Percentiles rank a stretch among this genome's conserved stretches.
Conservation (phyloP, 2,797 vertebrate genomes). For the Oreochromis mossambicus region DNA sequence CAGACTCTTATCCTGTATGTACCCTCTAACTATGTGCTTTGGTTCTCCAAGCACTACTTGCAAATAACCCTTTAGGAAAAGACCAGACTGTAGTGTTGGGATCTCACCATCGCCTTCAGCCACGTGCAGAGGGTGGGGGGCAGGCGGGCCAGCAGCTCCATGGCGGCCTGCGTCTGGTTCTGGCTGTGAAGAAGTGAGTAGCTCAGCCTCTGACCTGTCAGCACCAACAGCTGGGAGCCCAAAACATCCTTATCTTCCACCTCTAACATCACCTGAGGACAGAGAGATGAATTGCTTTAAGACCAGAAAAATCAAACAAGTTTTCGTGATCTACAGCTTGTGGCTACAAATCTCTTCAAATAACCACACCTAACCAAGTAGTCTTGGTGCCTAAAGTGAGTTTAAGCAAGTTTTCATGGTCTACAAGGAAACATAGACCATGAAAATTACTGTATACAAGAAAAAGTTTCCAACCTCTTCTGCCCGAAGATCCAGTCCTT, state of each 20-base stretch:
- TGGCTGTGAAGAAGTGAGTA: constrained; percentile 85
- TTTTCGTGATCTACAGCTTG: background rate
- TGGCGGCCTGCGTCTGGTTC: constrained; percentile 81
- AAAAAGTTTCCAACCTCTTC: constrained; percentile 81
- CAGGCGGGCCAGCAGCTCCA: constrained; percentile 90
- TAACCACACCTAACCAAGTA: background rate
- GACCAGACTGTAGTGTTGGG: background rate
- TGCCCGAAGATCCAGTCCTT: constrained; percentile 86
- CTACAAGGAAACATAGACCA: background rate
- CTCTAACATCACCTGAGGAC: constrained; percentile 84
- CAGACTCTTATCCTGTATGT: background rate
- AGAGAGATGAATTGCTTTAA: background rate
- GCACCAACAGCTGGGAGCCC: constrained; percentile 90
- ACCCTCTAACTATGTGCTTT: background rate
- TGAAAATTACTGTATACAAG: too few species aligned
- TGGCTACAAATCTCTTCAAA: constrained; percentile 56
- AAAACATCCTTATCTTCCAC: constrained; percentile 94
- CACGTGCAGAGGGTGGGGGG: constrained; percentile 95
- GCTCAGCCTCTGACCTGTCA: constrained; percentile 91
- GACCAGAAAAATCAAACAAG: background rate
- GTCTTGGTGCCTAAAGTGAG: background rate
- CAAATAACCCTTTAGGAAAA: background rate
- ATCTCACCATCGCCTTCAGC: constrained; percentile 95
- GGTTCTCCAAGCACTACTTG: background rate
- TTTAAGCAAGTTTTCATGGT: rapidly evolving